Evolutionary conservation across 1,140 invertebrate species (phyloP).

Genomic region (Dysdera silvatica): DNA sequence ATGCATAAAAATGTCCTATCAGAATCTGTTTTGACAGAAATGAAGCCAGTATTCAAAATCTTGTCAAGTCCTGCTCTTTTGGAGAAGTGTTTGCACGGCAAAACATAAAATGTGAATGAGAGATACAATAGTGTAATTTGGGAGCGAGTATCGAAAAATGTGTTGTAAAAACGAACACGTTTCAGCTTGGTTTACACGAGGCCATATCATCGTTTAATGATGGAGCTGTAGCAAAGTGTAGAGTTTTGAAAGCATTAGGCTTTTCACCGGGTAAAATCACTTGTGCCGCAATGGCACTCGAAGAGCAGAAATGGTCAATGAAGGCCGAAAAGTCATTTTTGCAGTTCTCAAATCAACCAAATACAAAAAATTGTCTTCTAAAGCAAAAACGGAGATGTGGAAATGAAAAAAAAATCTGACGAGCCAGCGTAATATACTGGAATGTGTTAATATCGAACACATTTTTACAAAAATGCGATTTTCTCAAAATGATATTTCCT

Average conservation of each 20-base stretch:
- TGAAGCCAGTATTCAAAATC: not conserved
- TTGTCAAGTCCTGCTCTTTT: not conserved
- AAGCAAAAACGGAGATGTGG: too few relatives aligned
- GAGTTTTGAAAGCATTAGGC: not conserved
- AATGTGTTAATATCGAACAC: too few relatives aligned
- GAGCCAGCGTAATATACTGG: too few relatives aligned
- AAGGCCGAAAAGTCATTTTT: too few relatives aligned
- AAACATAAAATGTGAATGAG: not conserved
- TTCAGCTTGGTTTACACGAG: not conserved
- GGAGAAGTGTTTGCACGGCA: not conserved
- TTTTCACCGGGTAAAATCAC: conserved; percentile 2
- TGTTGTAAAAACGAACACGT: not conserved
- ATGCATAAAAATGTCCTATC: not conserved
- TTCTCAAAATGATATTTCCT: too few relatives aligned
- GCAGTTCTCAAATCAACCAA: too few relatives aligned
- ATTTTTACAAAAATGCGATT: too few relatives aligned
- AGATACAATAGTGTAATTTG: not conserved
- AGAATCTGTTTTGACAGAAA: not conserved
- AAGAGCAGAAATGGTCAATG: too few relatives aligned
- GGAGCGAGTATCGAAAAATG: conserved; percentile 2
- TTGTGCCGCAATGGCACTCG: too few relatives aligned
- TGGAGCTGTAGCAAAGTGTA: not conserved
- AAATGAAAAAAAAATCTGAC: too few relatives aligned
- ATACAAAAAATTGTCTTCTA: too few relatives aligned
- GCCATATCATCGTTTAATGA: conserved; percentile 10